A percentile compares a stretch with the other conserved stretches of the same genome.
phyloP scores from a whole-genome alignment of 2,113 vertebrate species.

The Indri indri region DNA sequence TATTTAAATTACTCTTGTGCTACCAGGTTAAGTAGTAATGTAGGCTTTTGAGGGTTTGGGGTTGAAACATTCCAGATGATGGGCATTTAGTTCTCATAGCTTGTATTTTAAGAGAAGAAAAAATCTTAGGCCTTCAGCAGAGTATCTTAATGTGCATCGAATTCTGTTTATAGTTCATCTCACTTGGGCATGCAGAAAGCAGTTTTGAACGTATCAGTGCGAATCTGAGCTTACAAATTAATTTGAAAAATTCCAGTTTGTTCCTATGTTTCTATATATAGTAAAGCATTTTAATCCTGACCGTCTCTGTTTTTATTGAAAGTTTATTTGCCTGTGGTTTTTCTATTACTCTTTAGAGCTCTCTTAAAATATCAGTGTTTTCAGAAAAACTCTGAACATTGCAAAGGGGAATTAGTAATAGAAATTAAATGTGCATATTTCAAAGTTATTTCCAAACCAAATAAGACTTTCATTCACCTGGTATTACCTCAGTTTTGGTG shows the following conservation, averaged over 20 bases:
- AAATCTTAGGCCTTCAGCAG: background rate
- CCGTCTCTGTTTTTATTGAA: conserved; percentile 43
- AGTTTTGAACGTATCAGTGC: background rate
- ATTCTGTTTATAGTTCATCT: background rate
- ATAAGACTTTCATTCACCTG: background rate
- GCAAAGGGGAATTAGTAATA: conserved; percentile 52
- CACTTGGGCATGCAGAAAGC: background rate
- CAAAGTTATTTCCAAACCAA: conserved; percentile 45
- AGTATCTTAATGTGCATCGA: accelerated
- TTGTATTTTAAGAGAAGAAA: background rate
- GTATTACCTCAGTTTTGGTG: conserved; percentile 30
- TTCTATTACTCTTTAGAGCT: conserved; percentile 49
- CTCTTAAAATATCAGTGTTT: conserved; percentile 58
- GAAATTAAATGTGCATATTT: conserved; percentile 49
- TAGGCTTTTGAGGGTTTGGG: conserved; percentile 12
- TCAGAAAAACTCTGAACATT: conserved; percentile 46
- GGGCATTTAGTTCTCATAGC: background rate
- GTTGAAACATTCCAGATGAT: conserved; percentile 27
- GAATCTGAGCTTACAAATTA: conserved; percentile 36
- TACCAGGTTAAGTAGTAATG: conserved; percentile 18
- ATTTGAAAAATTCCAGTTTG: background rate
- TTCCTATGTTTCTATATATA: conserved; percentile 53
- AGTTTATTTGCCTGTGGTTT: conserved; percentile 56
- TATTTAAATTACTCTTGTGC: conserved; percentile 54
- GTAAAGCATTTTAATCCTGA: conserved; percentile 48